phyloP scores from a whole-genome alignment of 2,888 invertebrate genomes.

The Reticulitermes lucifugus region DNA sequence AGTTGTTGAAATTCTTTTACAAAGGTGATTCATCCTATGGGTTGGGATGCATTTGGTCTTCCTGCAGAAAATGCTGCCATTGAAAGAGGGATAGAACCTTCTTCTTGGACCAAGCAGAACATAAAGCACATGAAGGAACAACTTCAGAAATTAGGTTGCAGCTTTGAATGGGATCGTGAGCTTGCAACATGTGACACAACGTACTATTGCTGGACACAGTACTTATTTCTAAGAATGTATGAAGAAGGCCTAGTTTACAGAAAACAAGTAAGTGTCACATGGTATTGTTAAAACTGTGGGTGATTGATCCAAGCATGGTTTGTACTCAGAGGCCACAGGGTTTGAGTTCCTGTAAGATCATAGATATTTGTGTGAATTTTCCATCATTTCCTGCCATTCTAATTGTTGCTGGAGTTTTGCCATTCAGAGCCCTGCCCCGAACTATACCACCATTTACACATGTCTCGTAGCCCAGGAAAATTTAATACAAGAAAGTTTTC shows the following conservation, averaged over 20 bases:
- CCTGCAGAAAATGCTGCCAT: constrained; percentile 99
- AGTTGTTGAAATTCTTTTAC: not conserved
- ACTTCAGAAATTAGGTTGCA: constrained; percentile 78
- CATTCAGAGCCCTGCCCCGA: too few relatives aligned
- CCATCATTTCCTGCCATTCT: too few relatives aligned
- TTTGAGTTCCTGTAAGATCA: too few relatives aligned
- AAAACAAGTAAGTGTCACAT: constrained; percentile 72
- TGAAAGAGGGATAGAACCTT: constrained; percentile 81
- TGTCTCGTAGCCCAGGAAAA: too few relatives aligned
- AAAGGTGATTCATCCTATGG: constrained; percentile 92
- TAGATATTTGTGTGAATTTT: too few relatives aligned
- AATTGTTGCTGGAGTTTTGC: too few relatives aligned
- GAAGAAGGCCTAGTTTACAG: constrained; percentile 88
- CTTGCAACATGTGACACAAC: constrained; percentile 86
- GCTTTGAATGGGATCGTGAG: constrained; percentile 95
- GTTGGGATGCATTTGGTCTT: constrained; percentile 99
- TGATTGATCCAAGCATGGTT: too few relatives aligned
- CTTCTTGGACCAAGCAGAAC: constrained; percentile 89
- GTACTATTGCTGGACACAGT: constrained; percentile 98
- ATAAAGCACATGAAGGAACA: constrained; percentile 87
- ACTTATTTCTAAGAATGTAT: constrained; percentile 89
- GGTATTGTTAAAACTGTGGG: too few relatives aligned
- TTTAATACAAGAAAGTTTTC: too few relatives aligned
- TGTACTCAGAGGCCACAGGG: too few relatives aligned
- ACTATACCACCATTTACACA: too few relatives aligned